Evolutionary conservation across 2,797 vertebrate species (phyloP).

Genomic region (Bothrops alternatus): DNA sequence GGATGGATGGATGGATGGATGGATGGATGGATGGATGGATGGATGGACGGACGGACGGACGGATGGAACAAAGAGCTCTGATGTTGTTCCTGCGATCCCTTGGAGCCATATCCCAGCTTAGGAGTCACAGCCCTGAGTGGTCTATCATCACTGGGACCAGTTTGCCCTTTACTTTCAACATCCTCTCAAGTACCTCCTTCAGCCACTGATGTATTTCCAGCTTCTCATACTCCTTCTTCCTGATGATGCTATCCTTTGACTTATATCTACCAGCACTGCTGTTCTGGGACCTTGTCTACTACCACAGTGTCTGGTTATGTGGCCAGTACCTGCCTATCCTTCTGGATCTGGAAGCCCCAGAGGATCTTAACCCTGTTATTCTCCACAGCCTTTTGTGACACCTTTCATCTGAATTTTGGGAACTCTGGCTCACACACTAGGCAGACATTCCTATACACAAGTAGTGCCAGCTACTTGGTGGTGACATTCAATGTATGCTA

Average conservation of each 20-base stretch:
- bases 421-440: not conserved
- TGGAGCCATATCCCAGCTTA: not conserved
- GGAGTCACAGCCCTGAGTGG: not conserved
- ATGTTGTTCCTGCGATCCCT: too few relatives aligned
- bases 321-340: not conserved
- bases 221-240: not conserved
- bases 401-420: not conserved
- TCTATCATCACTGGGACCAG: not conserved
- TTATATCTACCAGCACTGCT: not conserved
- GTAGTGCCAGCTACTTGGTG: not conserved
- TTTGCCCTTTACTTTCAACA: not conserved
- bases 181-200: not conserved
- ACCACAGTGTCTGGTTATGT: not conserved
- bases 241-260: not conserved
- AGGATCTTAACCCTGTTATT: not conserved
- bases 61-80: too few relatives aligned
- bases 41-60: too few relatives aligned
- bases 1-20: too few relatives aligned
- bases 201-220: not conserved
- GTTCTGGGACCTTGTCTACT: not conserved
- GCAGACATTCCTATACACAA: not conserved
- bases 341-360: not conserved
- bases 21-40: fast-evolving
- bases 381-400: not conserved
- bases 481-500: not conserved